These are phyloP conservation scores for Biston stratarius DNA, from an alignment of 2,888 invertebrate genomes.

Conservation along the genomic window DNA sequence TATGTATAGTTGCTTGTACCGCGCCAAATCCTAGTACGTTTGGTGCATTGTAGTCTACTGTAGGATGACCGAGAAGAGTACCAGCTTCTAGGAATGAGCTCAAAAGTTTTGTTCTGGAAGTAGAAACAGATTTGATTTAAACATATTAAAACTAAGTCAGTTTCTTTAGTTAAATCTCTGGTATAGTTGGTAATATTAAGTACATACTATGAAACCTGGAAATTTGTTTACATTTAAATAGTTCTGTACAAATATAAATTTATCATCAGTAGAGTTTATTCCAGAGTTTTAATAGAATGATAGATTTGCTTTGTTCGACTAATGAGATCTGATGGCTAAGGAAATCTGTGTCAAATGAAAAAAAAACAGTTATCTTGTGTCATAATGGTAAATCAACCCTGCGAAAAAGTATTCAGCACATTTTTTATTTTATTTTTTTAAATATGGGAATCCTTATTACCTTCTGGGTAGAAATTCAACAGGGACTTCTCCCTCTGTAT, in stretches of 20 bases:
- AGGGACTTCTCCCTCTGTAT: conserved; percentile 86
- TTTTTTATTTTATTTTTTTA: too few relatives aligned
- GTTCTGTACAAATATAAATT: too few relatives aligned
- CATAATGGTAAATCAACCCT: too few relatives aligned
- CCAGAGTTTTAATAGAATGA: background rate
- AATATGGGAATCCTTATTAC: conserved; percentile 48
- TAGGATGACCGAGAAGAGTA: conserved; percentile 88
- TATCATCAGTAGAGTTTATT: background rate
- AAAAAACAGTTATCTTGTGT: too few relatives aligned
- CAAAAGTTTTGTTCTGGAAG: conserved; percentile 72
- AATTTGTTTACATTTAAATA: too few relatives aligned
- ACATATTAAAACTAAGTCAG: too few relatives aligned
- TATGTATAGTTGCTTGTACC: conserved; percentile 87
- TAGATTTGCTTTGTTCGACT: background rate
- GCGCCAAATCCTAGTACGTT: conserved; percentile 88
- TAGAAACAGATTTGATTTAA: conserved; percentile 1
- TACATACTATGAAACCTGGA: too few relatives aligned
- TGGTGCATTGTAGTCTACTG: conserved; percentile 89
- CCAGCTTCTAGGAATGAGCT: conserved; percentile 87
- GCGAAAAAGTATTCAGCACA: too few relatives aligned
- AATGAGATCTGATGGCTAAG: background rate
- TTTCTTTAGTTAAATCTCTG: too few relatives aligned
- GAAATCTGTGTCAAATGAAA: too few relatives aligned
- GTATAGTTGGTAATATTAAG: too few relatives aligned
- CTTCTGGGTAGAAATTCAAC: conserved; percentile 87